phyloP scores from a whole-genome alignment of 2,888 invertebrate species.

The Meiosimyza platycephala region DNA sequence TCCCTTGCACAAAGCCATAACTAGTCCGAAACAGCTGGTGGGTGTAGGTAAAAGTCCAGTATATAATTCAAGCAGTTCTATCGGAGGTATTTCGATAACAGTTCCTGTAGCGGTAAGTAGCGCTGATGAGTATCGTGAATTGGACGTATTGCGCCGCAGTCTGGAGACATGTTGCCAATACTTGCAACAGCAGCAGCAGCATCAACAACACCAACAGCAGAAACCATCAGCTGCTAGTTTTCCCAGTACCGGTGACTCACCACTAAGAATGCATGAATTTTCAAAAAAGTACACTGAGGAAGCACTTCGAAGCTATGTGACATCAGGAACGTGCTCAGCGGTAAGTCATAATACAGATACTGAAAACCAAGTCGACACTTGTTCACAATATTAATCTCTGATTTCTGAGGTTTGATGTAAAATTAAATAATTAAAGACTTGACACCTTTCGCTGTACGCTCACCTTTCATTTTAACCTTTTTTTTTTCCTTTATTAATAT shows the following conservation, averaged over 20 bases:
- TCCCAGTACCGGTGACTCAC: conserved; percentile 45
- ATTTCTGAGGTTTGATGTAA: no score
- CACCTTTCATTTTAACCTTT: no score
- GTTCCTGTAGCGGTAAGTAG: conserved; percentile 55
- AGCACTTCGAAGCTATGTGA: conserved; percentile 63
- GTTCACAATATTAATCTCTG: no score
- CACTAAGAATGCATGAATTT: conserved; percentile 48
- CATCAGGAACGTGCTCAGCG: conserved; percentile 73
- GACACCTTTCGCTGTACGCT: no score
- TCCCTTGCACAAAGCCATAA: conserved; percentile 53
- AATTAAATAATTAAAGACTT: no score
- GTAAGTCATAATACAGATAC: conserved; percentile 56
- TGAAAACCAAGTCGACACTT: no score
- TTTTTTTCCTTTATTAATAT: no score
- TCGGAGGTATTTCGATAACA: conserved; percentile 59
- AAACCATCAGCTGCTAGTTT: conserved; percentile 49
- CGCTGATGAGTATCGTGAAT: conserved; percentile 54
- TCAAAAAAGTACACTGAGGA: conserved; percentile 55
- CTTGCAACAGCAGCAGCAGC: conserved; percentile 51
- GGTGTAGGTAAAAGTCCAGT: conserved; percentile 49
- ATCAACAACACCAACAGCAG: conserved; percentile 46
- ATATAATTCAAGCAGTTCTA: conserved; percentile 60
- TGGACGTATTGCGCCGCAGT: conserved; percentile 57
- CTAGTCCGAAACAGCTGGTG: conserved; percentile 51
- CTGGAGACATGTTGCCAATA: conserved; percentile 65